These are phyloP conservation scores for Hippasteria phrygiana DNA, from an alignment of 53 echinoderm and acorn worm species.

Conservation along the genomic window DNA sequence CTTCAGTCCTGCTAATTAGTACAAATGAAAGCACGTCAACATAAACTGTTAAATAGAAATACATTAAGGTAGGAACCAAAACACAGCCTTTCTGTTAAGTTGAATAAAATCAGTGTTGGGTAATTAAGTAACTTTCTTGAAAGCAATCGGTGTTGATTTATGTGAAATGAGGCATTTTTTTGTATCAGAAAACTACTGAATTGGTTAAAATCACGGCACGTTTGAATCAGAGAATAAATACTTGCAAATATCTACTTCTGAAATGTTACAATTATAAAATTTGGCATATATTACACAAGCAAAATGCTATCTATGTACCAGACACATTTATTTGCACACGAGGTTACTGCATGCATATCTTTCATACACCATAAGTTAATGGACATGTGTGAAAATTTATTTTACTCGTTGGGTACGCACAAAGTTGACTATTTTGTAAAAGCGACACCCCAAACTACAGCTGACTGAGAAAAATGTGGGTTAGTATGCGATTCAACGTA, in stretches of 20 bases:
- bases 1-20: background rate
- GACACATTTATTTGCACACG: too few relatives aligned
- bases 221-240: slow-evolving; percentile 32
- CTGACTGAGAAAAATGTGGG: too few relatives aligned
- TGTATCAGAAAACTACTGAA: background rate
- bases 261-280: slow-evolving; percentile 1
- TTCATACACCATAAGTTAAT: too few relatives aligned
- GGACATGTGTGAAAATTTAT: too few relatives aligned
- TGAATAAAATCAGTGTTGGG: background rate
- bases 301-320: too few relatives aligned
- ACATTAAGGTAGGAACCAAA: background rate
- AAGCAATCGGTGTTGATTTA: background rate
- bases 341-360: too few relatives aligned
- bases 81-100: background rate
- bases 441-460: too few relatives aligned
- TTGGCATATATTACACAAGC: background rate
- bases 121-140: background rate
- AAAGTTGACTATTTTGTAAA: too few relatives aligned
- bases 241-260: background rate
- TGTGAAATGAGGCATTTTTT: too few relatives aligned
- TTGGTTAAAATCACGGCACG: background rate
- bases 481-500: too few relatives aligned
- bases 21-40: background rate
- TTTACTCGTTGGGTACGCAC: too few relatives aligned
- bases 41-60: background rate